A percentile compares a stretch with the other conserved stretches of the same genome.
These are phyloP conservation scores for Denticeps clupeoides DNA, from an alignment of 2,797 vertebrate species.

Conservation along the genomic window DNA sequence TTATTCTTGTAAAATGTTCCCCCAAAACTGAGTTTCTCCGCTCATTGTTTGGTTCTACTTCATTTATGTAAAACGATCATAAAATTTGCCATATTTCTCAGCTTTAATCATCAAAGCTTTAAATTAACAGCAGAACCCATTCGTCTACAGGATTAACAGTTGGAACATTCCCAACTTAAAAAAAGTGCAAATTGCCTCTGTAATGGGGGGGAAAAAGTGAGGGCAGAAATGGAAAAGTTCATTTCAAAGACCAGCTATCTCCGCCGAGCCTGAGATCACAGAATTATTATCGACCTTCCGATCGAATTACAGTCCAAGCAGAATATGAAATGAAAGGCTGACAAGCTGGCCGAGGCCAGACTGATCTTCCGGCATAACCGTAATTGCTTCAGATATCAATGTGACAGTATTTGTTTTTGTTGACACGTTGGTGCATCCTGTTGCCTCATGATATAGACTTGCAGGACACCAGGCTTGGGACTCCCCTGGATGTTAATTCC, in stretches of 20 bases:
- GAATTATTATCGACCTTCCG: conserved; percentile 17
- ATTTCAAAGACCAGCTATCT: not conserved
- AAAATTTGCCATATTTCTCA: not conserved
- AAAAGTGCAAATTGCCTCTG: conserved; percentile 11
- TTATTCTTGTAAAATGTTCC: no score
- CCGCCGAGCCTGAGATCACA: conserved; percentile 14
- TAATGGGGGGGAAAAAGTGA: not conserved
- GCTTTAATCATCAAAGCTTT: not conserved
- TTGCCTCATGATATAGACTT: conserved; percentile 14
- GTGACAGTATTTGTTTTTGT: conserved; percentile 13
- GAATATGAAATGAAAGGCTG: conserved; percentile 11
- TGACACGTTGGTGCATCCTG: not conserved
- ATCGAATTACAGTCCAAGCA: conserved; percentile 23
- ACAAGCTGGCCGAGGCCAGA: conserved; percentile 3
- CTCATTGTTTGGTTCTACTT: not conserved
- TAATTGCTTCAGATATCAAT: conserved; percentile 3
- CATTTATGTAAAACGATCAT: no score
- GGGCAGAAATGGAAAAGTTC: not conserved
- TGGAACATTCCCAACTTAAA: not conserved
- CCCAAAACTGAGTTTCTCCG: no score
- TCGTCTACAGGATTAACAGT: conserved; percentile 4
- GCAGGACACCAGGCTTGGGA: conserved; percentile 32
- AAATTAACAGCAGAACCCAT: conserved; percentile 7
- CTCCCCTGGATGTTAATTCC: not conserved
- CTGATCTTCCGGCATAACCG: conserved; percentile 15